Evolutionary conservation across 2,113 vertebrate species (phyloP), one percentile per base, ranked within the genome.

Genomic region (Anhinga anhinga): DNA sequence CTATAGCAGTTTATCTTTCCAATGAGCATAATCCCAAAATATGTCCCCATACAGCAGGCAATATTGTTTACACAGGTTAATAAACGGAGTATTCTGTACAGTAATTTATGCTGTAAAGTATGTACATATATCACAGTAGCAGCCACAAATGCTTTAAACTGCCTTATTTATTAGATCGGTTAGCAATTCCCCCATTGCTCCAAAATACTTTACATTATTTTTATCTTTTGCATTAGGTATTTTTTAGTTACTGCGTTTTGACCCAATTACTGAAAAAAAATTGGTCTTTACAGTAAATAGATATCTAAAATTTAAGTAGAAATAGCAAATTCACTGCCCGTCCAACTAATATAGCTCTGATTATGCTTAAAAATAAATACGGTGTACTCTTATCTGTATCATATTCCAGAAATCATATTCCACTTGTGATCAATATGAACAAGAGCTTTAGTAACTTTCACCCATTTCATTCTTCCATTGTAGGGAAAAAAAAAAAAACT

Each of bases 51-150:
- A 55, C 74, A 78, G 74, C 65, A 83, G 92, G 77, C 80, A 95
- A 82, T 93, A 67, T 78, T 85, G 82, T 97, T 93, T 95, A 94
- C 90, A 84, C 86, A 81, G 86, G 66, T 88, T 95, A 84, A 87
- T 86, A 93, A 97, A 89, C 3, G 2, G 77, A 97, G 58, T 93
- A 58, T 89, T 93, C 93, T 97, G 94, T 97, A 91, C 52, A 94
- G 91, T 96, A 83, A 97, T 96, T 96, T 97, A 97, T 97, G 95
- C 88, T 97, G 80, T 97, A 98, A 96, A 97, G 89, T 97, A 95
- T 97, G 88, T 96, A 91, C 49, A 81, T 94, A 83, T 23, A 87
- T 96, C 94, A 97, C 15, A 5, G 71, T 94, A 97, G 88, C 92
- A 80, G 47, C 70, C 78, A 93, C 74, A 94, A 97, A 96, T 84